Conservation (phyloP, 2,113 vertebrate genomes). For the Centropus bengalensis region DNA sequence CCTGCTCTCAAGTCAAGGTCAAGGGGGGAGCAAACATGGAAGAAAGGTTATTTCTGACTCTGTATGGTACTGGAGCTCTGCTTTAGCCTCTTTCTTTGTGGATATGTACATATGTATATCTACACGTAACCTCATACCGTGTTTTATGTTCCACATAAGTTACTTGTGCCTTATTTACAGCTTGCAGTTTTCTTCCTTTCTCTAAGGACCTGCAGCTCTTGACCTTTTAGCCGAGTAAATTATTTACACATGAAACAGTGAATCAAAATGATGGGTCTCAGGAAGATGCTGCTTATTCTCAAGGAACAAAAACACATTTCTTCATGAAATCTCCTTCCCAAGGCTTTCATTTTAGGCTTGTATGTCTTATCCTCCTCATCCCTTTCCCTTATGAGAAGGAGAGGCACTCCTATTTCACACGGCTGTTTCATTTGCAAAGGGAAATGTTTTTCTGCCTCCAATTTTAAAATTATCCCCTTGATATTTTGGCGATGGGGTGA, state of each 20-base stretch:
- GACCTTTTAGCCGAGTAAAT: conserved; percentile 71
- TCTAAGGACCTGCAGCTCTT: conserved; percentile 52
- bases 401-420: background rate
- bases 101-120: background rate
- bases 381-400: background rate
- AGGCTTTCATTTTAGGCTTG: background rate
- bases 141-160: conserved; percentile 8
- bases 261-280: conserved; percentile 45
- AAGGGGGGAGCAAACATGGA: background rate
- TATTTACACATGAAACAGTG: conserved; percentile 68
- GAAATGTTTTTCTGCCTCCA: conserved; percentile 6
- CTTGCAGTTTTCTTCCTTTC: conserved; percentile 44
- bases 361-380: background rate
- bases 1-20: background rate
- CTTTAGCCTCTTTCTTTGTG: background rate
- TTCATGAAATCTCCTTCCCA: conserved; percentile 16
- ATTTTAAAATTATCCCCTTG: conserved; percentile 13
- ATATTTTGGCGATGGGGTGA: conserved; percentile 4
- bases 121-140: rapidly evolving
- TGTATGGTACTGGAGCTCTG: background rate
- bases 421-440: background rate
- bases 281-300: conserved; percentile 63
- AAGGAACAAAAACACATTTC: background rate
- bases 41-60: background rate
- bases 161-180: conserved; percentile 52